Evolutionary conservation across 1,140 invertebrate genomes (phyloP).

Genomic region (Drosophila suzukii): DNA sequence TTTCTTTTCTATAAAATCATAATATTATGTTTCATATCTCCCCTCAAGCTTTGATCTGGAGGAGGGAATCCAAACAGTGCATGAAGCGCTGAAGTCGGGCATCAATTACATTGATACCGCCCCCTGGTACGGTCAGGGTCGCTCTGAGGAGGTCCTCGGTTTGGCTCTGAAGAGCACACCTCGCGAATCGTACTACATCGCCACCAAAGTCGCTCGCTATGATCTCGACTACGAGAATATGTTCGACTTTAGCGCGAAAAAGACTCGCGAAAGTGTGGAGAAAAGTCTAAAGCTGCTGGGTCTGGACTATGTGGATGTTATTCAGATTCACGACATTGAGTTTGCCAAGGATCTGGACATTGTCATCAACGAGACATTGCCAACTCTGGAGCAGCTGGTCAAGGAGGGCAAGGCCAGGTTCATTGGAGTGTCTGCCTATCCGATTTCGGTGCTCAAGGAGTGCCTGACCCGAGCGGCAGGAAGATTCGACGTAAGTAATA

Average conservation of each 20-base stretch:
- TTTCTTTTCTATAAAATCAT: no score
- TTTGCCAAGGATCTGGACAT: constrained; percentile 92
- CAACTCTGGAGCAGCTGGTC: constrained; percentile 90
- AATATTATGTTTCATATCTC: not conserved
- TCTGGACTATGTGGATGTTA: constrained; percentile 94
- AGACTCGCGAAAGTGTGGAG: constrained; percentile 91
- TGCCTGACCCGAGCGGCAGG: constrained; percentile 87
- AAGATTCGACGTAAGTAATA: constrained; percentile 66
- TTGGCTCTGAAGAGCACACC: constrained; percentile 92
- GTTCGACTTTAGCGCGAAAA: constrained; percentile 94
- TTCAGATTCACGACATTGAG: constrained; percentile 96
- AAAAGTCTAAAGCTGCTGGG: constrained; percentile 90
- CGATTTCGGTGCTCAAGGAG: constrained; percentile 90
- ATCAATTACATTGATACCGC: constrained; percentile 97
- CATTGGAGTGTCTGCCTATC: constrained; percentile 96
- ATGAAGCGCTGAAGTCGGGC: constrained; percentile 90
- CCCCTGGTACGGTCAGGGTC: constrained; percentile 96
- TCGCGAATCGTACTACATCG: constrained; percentile 93
- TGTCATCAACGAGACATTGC: constrained; percentile 94
- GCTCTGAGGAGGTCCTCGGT: constrained; percentile 92
- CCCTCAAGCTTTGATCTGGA: constrained; percentile 85
- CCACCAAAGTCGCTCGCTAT: constrained; percentile 96
- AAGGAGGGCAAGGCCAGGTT: constrained; percentile 91
- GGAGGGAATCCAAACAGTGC: constrained; percentile 89
- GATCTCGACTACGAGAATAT: constrained; percentile 89